A percentile compares a stretch with the other conserved stretches of the same genome.
Conservation (phyloP, 2,888 invertebrate genomes). For the Conops quadrifasciatus region DNA sequence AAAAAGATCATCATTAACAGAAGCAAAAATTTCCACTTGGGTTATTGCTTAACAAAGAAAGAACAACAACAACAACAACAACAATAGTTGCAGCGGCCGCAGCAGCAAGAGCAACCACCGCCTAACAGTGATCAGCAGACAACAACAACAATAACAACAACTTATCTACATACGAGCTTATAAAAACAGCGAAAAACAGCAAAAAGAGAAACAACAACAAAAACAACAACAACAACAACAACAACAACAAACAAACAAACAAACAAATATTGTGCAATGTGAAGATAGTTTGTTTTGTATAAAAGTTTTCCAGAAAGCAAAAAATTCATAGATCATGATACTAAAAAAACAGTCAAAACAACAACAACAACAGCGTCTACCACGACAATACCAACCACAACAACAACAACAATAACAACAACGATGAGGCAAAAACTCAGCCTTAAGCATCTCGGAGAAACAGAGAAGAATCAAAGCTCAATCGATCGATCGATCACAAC, state of each 20-base stretch:
- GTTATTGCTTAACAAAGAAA: slow-evolving; percentile 10
- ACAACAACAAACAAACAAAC: slow-evolving; percentile 1
- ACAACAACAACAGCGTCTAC: neutral
- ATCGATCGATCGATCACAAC: too few relatives aligned
- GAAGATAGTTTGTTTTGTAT: slow-evolving; percentile 1
- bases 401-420: too few relatives aligned
- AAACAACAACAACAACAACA: neutral
- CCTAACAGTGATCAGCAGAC: too few relatives aligned
- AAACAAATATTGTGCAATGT: slow-evolving; percentile 12
- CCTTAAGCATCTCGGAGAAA: too few relatives aligned
- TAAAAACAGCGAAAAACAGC: neutral
- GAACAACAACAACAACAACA: slow-evolving; percentile 7
- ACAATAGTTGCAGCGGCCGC: neutral
- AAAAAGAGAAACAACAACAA: neutral
- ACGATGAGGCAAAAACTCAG: too few relatives aligned
- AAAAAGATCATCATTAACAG: neutral
- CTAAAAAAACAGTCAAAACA: neutral
- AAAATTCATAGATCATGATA: too few relatives aligned
- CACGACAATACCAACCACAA: neutral
- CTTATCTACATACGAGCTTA: neutral
- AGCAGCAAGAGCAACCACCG: too few relatives aligned
- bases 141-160: neutral
- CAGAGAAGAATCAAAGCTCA: too few relatives aligned
- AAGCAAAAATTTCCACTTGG: neutral
- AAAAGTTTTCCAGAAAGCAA: too few relatives aligned